Percentiles rank a stretch among this genome's conserved stretches.
Conservation (phyloP, 2,888 invertebrate species). For the Chaitophorus viminalis region DNA sequence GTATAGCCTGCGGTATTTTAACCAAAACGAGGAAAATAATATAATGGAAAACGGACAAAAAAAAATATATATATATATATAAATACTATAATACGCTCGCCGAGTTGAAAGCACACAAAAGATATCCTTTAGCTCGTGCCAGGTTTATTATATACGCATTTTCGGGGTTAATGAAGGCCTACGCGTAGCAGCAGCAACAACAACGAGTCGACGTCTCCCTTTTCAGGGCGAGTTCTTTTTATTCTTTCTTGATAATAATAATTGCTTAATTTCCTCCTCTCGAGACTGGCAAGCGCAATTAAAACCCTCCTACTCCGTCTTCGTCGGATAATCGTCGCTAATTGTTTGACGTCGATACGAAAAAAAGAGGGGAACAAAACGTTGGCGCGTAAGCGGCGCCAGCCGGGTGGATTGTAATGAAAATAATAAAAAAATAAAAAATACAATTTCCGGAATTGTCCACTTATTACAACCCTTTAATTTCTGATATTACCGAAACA, state of each 20-base stretch:
- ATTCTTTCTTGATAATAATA: slow-evolving; percentile 9
- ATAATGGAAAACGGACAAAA: slow-evolving; percentile 13
- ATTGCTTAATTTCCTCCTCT: slow-evolving; percentile 55
- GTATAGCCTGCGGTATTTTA: too few species aligned
- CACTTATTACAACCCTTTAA: slow-evolving; percentile 52
- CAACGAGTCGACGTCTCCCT: slow-evolving; percentile 22
- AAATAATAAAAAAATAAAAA: not conserved
- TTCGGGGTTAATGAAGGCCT: slow-evolving; percentile 50
- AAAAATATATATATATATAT: not conserved
- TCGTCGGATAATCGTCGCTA: slow-evolving; percentile 58
- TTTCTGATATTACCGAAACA: slow-evolving; percentile 26
- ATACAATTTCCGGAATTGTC: slow-evolving; percentile 51
- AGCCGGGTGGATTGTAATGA: slow-evolving; percentile 31
- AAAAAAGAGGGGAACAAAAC: slow-evolving; percentile 18
- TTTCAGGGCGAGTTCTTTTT: not conserved
- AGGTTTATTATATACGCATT: slow-evolving; percentile 25
- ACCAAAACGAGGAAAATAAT: slow-evolving; percentile 15
- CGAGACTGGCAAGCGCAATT: slow-evolving; percentile 37
- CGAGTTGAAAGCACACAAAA: slow-evolving; percentile 26
- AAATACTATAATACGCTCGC: not conserved
- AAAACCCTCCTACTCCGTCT: slow-evolving; percentile 26
- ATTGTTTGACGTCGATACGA: slow-evolving; percentile 52
- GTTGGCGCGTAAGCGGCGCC: not conserved
- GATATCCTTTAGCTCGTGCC: slow-evolving; percentile 57
- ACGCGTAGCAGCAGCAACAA: not conserved